phyloP scores from a whole-genome alignment of 2,888 invertebrate genomes.

The Trichacis sp. region DNA sequence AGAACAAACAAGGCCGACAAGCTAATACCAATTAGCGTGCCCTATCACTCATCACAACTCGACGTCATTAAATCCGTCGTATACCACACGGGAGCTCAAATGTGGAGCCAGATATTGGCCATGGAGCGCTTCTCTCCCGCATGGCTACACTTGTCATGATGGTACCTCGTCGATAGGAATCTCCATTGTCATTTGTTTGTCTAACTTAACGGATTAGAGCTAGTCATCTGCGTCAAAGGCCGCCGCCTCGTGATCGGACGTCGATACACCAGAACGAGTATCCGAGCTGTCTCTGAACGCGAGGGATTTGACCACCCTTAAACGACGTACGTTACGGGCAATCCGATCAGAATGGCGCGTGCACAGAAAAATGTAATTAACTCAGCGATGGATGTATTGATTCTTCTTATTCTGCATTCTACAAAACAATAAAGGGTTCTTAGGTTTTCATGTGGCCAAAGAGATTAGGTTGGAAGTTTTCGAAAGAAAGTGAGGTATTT shows the following conservation, averaged over 20 bases:
- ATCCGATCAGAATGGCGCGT: constrained; percentile 11
- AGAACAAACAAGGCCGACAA: constrained; percentile 44
- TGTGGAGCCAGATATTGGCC: constrained; percentile 32
- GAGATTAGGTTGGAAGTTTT: too few species aligned
- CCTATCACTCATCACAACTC: constrained; percentile 61
- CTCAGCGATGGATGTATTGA: constrained; percentile 19
- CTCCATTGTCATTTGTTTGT: constrained; percentile 69
- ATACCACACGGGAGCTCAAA: constrained; percentile 39
- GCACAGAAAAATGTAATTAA: constrained; percentile 38
- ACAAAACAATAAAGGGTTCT: neutral
- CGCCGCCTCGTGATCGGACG: constrained; percentile 53
- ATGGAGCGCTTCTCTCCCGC: constrained; percentile 28
- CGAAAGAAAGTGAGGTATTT: too few species aligned
- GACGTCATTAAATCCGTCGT: constrained; percentile 60
- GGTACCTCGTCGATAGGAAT: constrained; percentile 51
- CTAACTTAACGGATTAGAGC: constrained; percentile 60
- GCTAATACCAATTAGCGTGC: constrained; percentile 66
- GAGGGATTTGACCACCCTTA: constrained; percentile 34
- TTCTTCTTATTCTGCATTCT: neutral
- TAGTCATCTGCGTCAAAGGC: constrained; percentile 66
- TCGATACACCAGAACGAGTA: constrained; percentile 38
- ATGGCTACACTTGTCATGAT: constrained; percentile 25
- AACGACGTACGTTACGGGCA: constrained; percentile 1
- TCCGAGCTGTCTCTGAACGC: constrained; percentile 9
- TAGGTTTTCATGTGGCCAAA: too few species aligned